phyloP scores from a whole-genome alignment of 2,113 vertebrate species.

The Alces alces region DNA sequence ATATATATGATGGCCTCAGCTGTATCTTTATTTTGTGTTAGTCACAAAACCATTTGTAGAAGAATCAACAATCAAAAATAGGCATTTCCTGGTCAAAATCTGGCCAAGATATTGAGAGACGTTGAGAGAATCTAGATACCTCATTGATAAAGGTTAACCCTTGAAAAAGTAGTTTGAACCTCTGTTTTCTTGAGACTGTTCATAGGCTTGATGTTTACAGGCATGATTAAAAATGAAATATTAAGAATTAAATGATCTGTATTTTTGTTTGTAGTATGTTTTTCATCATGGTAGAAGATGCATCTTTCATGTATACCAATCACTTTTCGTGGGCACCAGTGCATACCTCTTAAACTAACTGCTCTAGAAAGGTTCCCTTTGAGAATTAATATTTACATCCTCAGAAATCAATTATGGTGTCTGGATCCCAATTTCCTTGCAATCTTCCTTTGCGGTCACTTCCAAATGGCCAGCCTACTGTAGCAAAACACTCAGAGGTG shows the following conservation, averaged over 20 bases:
- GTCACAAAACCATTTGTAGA: not conserved
- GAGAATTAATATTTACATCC: conserved; percentile 21
- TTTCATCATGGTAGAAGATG: conserved; percentile 41
- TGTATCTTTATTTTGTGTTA: conserved; percentile 26
- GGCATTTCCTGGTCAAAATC: not conserved
- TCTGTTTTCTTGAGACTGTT: conserved; percentile 17
- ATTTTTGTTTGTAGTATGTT: not conserved
- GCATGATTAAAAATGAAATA: not conserved
- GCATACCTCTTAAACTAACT: conserved; percentile 55
- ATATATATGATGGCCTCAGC: not conserved
- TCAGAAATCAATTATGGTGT: conserved; percentile 44
- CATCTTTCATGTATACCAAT: conserved; percentile 28
- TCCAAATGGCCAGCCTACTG: not conserved
- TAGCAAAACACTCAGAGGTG: conserved; percentile 21
- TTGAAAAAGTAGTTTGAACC: not conserved
- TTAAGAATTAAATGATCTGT: conserved; percentile 23
- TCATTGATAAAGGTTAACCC: not conserved
- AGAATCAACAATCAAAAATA: conserved; percentile 26
- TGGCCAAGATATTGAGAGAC: not conserved
- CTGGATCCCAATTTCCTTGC: not conserved
- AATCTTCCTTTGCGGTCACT: not conserved
- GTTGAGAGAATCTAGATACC: not conserved
- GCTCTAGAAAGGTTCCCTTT: conserved; percentile 63
- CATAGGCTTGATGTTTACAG: conserved; percentile 14
- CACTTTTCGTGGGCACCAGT: conserved; percentile 49